Evolutionary conservation across 2,113 vertebrate species (phyloP), one percentile per base, ranked within the genome.

Genomic region (Balaeniceps rex): DNA sequence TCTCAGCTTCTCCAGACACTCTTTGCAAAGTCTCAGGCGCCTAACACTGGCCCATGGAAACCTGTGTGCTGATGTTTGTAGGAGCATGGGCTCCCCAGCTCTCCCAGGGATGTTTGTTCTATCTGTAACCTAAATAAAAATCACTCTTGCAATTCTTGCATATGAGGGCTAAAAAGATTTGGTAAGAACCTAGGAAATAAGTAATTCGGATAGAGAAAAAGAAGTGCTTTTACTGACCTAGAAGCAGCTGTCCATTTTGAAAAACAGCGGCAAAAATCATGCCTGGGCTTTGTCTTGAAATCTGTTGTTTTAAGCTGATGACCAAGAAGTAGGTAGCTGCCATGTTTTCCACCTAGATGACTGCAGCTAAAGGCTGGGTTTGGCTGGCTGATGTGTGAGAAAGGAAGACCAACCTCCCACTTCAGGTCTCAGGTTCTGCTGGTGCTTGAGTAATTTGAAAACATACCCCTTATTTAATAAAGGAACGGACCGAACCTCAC

Each of bases 71-170:
- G 40, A 6, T 33, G 26, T 66, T 10, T 74, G 63, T 26, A 54
- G 49, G 13, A 90, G 13, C 19, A 11, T 5, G 36, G 70, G 47
- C 36, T 83, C 44, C 29, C 14, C 58, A 66, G 26, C 21, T 77
- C 8, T 77, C 46, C 63, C 2, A 3, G 25, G 49, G 19, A 58
- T 47, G 44, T 65, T 57, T 2, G 0, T 2, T 74, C 31, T 71
- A 5, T 40, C 16, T 47, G n/a, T 19, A 31, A 21, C 19, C 23
- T 42, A 70, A 83, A 68, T 28, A 47, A 78, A 81, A 93, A 74
- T 8, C 29, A 42, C 36, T 74, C 26, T 44, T 55, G 44, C 6
- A 85, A 49, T 52, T 64, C 69, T 57, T 74, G 40, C 18, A 19
- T 34, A n/a, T 38, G 34, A 46, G 9, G 57, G 12, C 33, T 79